A percentile compares a stretch with the other conserved stretches of the same genome.
phyloP scores from a whole-genome alignment of 2,888 invertebrate genomes.

The Euplexia lucipara region DNA sequence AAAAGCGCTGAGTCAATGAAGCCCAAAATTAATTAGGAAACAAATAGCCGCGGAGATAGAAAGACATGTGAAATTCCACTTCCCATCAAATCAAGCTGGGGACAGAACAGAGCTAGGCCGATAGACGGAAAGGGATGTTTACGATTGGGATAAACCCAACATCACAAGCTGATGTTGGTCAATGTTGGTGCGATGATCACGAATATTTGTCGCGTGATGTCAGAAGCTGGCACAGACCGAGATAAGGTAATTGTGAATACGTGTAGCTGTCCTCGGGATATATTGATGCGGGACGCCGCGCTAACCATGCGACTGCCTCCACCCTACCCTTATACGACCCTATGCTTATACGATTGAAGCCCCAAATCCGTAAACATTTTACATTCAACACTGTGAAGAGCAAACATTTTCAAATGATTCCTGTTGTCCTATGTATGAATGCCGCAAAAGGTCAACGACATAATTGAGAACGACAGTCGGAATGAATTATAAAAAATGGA shows the following conservation, averaged over 20 bases:
- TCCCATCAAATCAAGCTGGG: no score
- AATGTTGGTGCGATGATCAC: constrained; percentile 69
- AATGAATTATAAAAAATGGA: constrained; percentile 60
- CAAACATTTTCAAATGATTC: constrained; percentile 26
- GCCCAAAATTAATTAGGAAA: no score
- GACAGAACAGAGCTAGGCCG: no score
- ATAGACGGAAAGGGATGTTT: no score
- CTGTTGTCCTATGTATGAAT: constrained; percentile 56
- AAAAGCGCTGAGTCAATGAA: no score
- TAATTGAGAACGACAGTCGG: constrained; percentile 59
- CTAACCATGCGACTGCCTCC: constrained; percentile 17
- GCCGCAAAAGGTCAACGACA: constrained; percentile 62
- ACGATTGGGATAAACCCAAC: no score
- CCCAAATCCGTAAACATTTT: constrained; percentile 36
- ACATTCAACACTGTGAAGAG: constrained; percentile 12
- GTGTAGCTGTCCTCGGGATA: constrained; percentile 86
- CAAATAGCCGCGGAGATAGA: no score
- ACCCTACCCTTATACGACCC: constrained; percentile 37
- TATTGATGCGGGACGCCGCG: constrained; percentile 75
- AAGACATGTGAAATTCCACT: no score
- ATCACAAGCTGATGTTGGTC: no score
- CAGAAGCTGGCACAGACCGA: constrained; percentile 79
- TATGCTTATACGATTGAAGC: constrained; percentile 32
- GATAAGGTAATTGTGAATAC: constrained; percentile 90
- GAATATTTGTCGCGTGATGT: constrained; percentile 87